Base-by-base conservation (phyloP, 37 sponge, comb jelly and placozoan genomes). In the Theonella swinhoei region DNA sequence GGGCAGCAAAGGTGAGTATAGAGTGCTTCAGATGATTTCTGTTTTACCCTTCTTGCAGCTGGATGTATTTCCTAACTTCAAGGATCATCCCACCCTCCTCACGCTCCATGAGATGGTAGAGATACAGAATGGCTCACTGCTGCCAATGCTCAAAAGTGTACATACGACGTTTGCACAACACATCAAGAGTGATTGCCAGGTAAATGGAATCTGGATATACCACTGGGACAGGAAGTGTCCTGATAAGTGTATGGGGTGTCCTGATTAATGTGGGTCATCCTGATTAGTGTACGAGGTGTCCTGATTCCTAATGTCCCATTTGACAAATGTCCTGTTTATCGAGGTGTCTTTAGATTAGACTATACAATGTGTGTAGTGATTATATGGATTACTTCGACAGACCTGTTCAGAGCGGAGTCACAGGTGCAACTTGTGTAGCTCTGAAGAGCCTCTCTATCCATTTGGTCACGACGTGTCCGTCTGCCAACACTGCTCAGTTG, bases 91-190 rank as follows among this genome's bases (percentile, higher is more conserved):
- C 38, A 64, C 85, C 25, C n/a, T 88, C 77, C 94, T 90, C 84
- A 87, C 95, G 26, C 62, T 97, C 23, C 61, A 62, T 26, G 95
- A 97, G 72, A 63, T 97, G 30, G 64, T 71, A 59, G 82, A 84
- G 11, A 62, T 92, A 17, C 85, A 83, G 60, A 65, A 74, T 3
- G 98, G 94, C 14, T 38, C 3, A 4, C 85, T 97, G 39, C 70
- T 97, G 39, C 74, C 80, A 20, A 80, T 89, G 62, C 67, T 97
- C 31, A 58, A 74, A 28, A 80, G 58, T 3, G 79, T 91, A 0
- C 95, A 94, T 75, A 38, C 47, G 54, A 30, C 33, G 19, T 94
- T 78, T 36, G 23, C 66, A 36, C 63, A 31, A 0, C 95, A 94
- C 83, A 94, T 94, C 65, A 80, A 54, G 29, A 35, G 72, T 26